Evolutionary conservation across 1,140 invertebrate species (phyloP).

Genomic region (Drosophila fuyamai): DNA sequence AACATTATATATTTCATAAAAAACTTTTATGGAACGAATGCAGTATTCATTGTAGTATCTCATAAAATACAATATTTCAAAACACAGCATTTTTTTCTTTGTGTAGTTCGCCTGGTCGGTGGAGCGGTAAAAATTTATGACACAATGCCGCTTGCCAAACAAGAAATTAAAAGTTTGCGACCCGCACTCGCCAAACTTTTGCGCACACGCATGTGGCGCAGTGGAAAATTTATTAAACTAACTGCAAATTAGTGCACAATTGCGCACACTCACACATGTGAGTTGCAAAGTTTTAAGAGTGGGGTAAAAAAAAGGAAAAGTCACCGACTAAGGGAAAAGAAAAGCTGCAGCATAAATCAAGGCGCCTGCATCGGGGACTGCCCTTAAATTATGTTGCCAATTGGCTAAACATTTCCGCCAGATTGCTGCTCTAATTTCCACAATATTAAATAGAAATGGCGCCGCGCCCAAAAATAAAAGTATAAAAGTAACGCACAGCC

Average conservation of each 20-base stretch:
- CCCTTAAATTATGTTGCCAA: conserved; percentile 71
- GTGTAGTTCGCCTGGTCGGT: conserved; percentile 19
- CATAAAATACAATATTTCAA: not conserved
- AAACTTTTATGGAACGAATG: too few species aligned
- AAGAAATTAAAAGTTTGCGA: conserved; percentile 78
- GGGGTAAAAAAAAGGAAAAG: conserved; percentile 4
- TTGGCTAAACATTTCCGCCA: conserved; percentile 74
- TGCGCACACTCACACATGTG: conserved; percentile 48
- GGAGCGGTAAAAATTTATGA: conserved; percentile 66
- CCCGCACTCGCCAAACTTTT: conserved; percentile 66
- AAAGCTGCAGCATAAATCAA: conserved; percentile 71
- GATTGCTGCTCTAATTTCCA: conserved; percentile 55
- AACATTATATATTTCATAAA: too few species aligned
- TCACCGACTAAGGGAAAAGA: conserved; percentile 33
- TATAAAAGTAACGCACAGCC: conserved; percentile 55
- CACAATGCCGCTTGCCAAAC: conserved; percentile 66
- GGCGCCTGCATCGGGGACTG: conserved; percentile 36
- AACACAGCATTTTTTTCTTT: not conserved
- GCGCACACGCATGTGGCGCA: conserved; percentile 67
- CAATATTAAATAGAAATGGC: conserved; percentile 60
- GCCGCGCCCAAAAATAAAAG: conserved; percentile 61
- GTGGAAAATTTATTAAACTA: conserved; percentile 73
- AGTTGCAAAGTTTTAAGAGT: conserved; percentile 24
- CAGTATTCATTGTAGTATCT: too few species aligned
- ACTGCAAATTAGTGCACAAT: conserved; percentile 75